Evolutionary conservation across 2,113 vertebrate genomes (phyloP), one percentile per base, ranked within the genome.

Genomic region (Craseonycteris thonglongyai): DNA sequence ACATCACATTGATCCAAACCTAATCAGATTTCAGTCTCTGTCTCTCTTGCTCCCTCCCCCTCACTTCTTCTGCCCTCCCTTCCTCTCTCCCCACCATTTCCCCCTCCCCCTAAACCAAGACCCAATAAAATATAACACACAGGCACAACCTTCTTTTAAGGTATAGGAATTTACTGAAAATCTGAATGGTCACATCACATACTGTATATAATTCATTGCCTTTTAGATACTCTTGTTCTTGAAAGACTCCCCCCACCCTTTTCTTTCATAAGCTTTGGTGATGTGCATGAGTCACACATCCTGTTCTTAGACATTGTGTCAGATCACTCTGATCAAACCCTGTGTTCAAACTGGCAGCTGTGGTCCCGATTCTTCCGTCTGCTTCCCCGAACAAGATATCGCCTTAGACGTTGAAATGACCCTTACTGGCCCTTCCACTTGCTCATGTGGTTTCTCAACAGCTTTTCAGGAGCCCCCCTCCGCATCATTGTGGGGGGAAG

Each of bases 291-390:
- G 98, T 69, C 99, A 99, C 97, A 98, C 98, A 24, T 98, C 98
- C 98, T 99, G 98, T 98, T 99, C 99, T 98, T 99, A 99, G 97
- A 98, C 98, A 42, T 95, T 85, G 90, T 98, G 98, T 88, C 98
- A 98, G 33, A 97, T 98, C 58, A 96, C 90, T 97, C 97, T 99
- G 98, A 98, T 94, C 92, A 97, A 87, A 97, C 88, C 92, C 96
- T 97, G 83, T 95, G 98, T 91, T 97, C 96, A 95, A 95, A 97
- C 21, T 91, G 97, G 98, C 98, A 98, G 96, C 99, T 99, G 98
- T 98, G 97, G 96, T 99, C 99, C 93, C 99, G 95, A 98, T 98
- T 98, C 99, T 99, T 45, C 98, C 98, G 14, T 98, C 98, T 58
- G 95, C 96, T 93, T 97, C 94, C 89, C 98, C 92, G 93, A 99